Evolutionary conservation across 2,797 vertebrate genomes (phyloP), one percentile per base, ranked within the genome.

Genomic region (Protonibea diacanthus): DNA sequence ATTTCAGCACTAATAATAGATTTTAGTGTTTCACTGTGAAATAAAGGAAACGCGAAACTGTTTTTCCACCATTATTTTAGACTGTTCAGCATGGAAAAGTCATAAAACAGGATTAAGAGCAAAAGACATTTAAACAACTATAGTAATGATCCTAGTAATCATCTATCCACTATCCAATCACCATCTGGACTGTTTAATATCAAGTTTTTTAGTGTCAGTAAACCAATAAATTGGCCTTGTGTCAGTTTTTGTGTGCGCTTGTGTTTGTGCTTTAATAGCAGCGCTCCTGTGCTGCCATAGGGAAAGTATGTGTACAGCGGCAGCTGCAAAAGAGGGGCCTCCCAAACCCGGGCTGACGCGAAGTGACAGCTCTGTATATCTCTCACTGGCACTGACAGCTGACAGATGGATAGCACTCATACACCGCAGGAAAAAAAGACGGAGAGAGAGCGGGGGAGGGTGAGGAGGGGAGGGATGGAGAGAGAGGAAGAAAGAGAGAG

Each of bases 351-450:
- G 94, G 93, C 94, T 97, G 97, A 98, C 94, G 89, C 95, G 94
- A 96, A 96, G 96, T 97, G 97, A 98, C 97, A 98, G 96, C 95
- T 96, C 96, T 95, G 96, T 96, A 94, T 95, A 96, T 97, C 96
- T 97, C 96, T 97, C 96, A 95, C 96, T 95, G 96, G 95, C 97
- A 96, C 88, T 98, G 97, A 97, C 97, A 97, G 97, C 96, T 98
- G 97, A 98, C 97, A 98, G 97, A 98, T 98, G 97, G 97, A 96
- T 96, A 97, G 96, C 97, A 97, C 96, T 97, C 97, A 97, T 96
- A 97, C 96, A 96, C 96, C 94, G 94, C 95, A 95, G 93, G 92
- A 93, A 95, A 95, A 96, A 93, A 92, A 89, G 79, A 84, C 61
- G 76, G 70, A 52, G 77, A 78, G 80, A 53, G 69, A 65, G 47